These are phyloP conservation scores for Drosophila nigrodunni DNA, from an alignment of 1,140 invertebrate species.

Conservation along the genomic window DNA sequence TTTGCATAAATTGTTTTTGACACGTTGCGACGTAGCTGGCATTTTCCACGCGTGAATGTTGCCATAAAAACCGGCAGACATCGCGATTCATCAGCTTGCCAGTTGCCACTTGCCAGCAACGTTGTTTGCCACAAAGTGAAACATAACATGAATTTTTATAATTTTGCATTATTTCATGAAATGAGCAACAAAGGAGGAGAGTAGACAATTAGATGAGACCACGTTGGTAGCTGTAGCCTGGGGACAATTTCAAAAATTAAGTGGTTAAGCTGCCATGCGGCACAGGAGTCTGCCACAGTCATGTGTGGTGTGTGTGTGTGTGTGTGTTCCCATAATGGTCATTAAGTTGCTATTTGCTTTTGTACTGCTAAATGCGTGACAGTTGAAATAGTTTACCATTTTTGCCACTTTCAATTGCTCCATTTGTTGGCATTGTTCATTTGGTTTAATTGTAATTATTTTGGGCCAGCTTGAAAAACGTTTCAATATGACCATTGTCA, in stretches of 20 bases:
- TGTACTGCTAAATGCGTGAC: slow-evolving; percentile 43
- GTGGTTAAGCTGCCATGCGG: slow-evolving; percentile 55
- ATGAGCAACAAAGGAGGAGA: slow-evolving; percentile 62
- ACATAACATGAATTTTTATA: slow-evolving; percentile 67
- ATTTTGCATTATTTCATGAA: slow-evolving; percentile 72
- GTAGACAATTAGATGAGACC: slow-evolving; percentile 64
- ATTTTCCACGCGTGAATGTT: slow-evolving; percentile 25
- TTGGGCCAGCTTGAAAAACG: slow-evolving; percentile 58
- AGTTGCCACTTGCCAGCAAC: background rate
- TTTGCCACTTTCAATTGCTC: slow-evolving; percentile 39
- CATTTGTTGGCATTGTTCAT: background rate
- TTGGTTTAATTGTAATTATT: slow-evolving; percentile 58
- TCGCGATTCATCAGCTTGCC: slow-evolving; percentile 15
- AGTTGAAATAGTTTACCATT: slow-evolving; percentile 68
- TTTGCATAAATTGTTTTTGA: slow-evolving; percentile 69
- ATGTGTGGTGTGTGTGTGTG: slow-evolving; percentile 14
- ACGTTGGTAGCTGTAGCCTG: slow-evolving; percentile 36
- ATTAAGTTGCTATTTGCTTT: slow-evolving; percentile 50
- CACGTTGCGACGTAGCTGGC: slow-evolving; percentile 49
- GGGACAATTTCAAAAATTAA: slow-evolving; percentile 73
- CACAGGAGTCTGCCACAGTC: background rate
- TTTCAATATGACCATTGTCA: slow-evolving; percentile 53
- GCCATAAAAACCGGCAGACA: slow-evolving; percentile 17
- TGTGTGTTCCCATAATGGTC: slow-evolving; percentile 65
- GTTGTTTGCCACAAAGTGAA: slow-evolving; percentile 9